A percentile compares a stretch with the other conserved stretches of the same genome.
These are phyloP conservation scores for Tricholauxania praeusta DNA, from an alignment of 2,888 invertebrate species.

Conservation along the genomic window DNA sequence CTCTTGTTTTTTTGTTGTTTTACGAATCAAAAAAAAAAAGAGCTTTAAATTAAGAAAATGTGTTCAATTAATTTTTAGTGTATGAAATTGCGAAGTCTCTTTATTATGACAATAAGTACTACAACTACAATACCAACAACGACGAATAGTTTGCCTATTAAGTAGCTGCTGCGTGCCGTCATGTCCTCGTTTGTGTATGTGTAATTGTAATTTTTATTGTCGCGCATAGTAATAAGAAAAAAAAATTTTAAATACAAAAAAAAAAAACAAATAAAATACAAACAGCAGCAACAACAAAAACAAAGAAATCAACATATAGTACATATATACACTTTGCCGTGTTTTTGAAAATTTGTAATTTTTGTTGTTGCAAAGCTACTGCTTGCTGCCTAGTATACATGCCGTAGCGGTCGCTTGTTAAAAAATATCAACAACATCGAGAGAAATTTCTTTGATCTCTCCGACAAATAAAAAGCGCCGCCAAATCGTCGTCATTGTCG, in stretches of 20 bases:
- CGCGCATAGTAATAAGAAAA: too few relatives aligned
- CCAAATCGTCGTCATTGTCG: conserved; percentile 45
- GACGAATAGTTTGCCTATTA: not conserved
- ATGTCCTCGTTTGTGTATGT: not conserved
- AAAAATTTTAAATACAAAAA: too few relatives aligned
- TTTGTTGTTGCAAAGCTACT: conserved; percentile 10
- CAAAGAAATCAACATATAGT: not conserved
- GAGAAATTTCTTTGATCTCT: conserved; percentile 56
- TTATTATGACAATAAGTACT: too few relatives aligned
- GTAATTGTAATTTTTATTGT: too few relatives aligned
- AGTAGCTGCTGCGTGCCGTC: not conserved
- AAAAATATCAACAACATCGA: conserved; percentile 41
- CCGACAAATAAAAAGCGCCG: conserved; percentile 58
- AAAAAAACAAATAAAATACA: not conserved
- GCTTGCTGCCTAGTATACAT: too few relatives aligned
- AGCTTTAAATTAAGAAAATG: not conserved
- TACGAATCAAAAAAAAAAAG: not conserved
- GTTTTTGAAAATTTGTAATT: conserved; percentile 6
- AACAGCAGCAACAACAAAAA: not conserved
- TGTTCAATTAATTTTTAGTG: too few relatives aligned
- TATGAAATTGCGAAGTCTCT: too few relatives aligned
- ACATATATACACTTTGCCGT: not conserved
- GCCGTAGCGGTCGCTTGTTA: not conserved
- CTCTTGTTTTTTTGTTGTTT: not conserved
- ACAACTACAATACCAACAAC: not conserved